Percentiles rank a stretch among this genome's conserved stretches.
Evolutionary conservation across 1,140 invertebrate species (phyloP).

Genomic region (Xylocopa sonorina): DNA sequence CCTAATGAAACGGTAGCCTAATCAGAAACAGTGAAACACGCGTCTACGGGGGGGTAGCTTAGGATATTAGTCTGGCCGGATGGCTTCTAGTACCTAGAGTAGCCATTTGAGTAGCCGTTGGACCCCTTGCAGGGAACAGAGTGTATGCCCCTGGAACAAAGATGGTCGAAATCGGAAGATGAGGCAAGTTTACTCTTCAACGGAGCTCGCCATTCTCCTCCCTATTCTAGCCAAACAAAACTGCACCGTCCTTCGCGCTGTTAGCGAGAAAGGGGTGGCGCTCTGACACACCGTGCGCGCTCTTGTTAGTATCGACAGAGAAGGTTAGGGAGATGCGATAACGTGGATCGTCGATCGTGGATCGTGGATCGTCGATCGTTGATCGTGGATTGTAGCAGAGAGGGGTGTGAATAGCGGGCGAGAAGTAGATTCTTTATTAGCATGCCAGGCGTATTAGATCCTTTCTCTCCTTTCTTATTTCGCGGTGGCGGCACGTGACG

Average conservation of each 20-base stretch:
- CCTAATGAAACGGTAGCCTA: slow-evolving; percentile 29
- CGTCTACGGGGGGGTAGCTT: slow-evolving; percentile 56
- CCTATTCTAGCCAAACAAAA: slow-evolving; percentile 45
- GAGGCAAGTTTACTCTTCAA: slow-evolving; percentile 70
- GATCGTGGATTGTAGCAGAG: slow-evolving; percentile 42
- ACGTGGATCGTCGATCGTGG: slow-evolving; percentile 40
- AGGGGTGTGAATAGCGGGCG: slow-evolving; percentile 3
- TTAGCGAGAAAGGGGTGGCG: slow-evolving; percentile 28
- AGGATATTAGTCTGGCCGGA: slow-evolving; percentile 70
- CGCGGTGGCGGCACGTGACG: slow-evolving; percentile 50
- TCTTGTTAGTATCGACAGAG: slow-evolving; percentile 59
- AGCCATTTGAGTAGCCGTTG: slow-evolving; percentile 82
- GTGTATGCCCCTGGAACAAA: slow-evolving; percentile 83
- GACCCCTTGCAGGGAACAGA: slow-evolving; percentile 82
- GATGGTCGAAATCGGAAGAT: slow-evolving; percentile 80
- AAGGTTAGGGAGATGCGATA: slow-evolving; percentile 43
- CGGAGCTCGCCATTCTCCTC: slow-evolving; percentile 28
- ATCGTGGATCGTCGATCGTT: slow-evolving; percentile 8
- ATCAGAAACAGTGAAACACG: slow-evolving; percentile 59
- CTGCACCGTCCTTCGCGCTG: slow-evolving; percentile 45
- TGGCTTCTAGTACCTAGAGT: slow-evolving; percentile 82
- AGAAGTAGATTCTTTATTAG: slow-evolving; percentile 15
- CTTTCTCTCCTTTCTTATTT: slow-evolving; percentile 2
- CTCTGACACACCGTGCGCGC: slow-evolving; percentile 20
- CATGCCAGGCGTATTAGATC: slow-evolving; percentile 43